phyloP scores from a whole-genome alignment of 2,797 vertebrate genomes.

The Podargus strigoides region DNA sequence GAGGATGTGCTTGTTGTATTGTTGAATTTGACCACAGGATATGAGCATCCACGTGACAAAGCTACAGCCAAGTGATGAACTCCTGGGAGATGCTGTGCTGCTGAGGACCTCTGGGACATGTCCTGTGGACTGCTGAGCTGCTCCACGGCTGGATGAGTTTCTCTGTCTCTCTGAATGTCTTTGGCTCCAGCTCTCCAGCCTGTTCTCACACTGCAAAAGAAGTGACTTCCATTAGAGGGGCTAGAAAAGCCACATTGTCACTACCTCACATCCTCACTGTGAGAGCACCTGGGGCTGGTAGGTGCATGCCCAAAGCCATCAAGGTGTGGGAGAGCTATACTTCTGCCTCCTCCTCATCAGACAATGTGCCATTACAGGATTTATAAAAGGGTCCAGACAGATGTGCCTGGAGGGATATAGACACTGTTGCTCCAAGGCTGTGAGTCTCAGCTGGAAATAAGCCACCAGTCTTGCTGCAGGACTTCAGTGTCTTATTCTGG shows the following conservation, averaged over 20 bases:
- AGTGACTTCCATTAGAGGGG: neutral
- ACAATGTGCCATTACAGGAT: neutral
- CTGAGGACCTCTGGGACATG: neutral
- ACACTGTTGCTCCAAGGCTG: neutral
- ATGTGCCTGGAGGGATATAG: neutral
- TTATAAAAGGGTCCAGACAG: neutral
- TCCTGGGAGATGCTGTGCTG: neutral
- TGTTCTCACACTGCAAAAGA: neutral
- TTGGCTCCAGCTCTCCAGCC: neutral
- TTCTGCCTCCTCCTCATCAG: neutral
- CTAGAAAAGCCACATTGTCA: neutral
- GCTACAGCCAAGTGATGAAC: neutral
- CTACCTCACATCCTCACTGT: neutral
- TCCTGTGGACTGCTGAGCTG: neutral
- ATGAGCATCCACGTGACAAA: neutral
- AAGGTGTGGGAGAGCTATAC: neutral
- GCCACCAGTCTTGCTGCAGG: neutral
- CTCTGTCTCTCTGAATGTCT: neutral
- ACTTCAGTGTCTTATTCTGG: neutral
- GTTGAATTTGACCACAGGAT: neutral
- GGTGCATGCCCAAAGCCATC: fast-evolving
- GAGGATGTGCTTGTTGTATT: neutral
- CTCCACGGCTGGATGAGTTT: neutral
- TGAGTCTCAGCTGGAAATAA: neutral
- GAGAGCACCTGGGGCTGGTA: neutral